Base-by-base conservation (phyloP, 1,140 invertebrate genomes). In the Drosophila cardini region DNA sequence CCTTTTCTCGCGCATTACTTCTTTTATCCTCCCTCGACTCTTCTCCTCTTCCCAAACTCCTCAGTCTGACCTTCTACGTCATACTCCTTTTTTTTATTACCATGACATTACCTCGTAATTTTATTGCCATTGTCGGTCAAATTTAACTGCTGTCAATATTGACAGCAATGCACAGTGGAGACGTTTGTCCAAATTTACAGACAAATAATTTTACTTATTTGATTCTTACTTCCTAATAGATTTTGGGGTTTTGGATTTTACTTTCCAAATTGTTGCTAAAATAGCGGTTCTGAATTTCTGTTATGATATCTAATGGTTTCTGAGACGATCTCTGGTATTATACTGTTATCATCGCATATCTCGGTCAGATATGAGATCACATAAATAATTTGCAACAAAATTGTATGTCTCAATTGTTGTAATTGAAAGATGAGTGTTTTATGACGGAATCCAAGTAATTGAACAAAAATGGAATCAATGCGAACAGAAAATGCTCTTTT, bases 381-480 rank as follows among this genome's bases (percentile, higher is more conserved):
- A 3, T 21, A 21, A 3, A 21, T 21, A 21, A 21, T 21, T 60
- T 42, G 34, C 46, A 60, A 16, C 57, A 48, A 15, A 61, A 53
- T 15, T 52, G 26, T 50, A 34, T 18, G 18, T 60, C 36, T 34
- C 34, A 50, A 42, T 60, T 60, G 30, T 21, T 34, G 56, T 56
- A 68, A 68, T 50, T 68, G 34, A 60, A 69, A 69, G 45, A 60
- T 52, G 11, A 36, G 65, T 40, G 15, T 60, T 18, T 58, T 50
- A 15, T 36, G 32, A 48, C 21, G 15, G 18, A 32, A 15, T 30
- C n/a, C 11, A 26, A 36, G 18, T 32, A 38, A 34, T 42, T n/a
- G 10, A 8, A 15, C 4, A 0, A 7, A 11, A 5, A 15, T 36
- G n/a, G 15, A 5, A 16, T 10, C 18, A 26, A 18, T 30, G 21